phyloP scores from a whole-genome alignment of 2,888 invertebrate genomes.

The Oxytorus armatus region DNA sequence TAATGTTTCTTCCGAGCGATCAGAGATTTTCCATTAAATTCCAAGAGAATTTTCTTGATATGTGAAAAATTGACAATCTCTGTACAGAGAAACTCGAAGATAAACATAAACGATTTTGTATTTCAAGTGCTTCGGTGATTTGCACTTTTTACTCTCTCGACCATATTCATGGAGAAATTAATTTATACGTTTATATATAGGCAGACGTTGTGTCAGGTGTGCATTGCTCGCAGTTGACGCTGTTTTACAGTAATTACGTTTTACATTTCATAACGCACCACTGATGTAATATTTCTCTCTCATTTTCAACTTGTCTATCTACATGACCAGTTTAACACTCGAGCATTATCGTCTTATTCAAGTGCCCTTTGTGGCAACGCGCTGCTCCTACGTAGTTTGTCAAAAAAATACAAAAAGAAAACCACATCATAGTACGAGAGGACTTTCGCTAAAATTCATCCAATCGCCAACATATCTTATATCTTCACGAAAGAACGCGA shows the following conservation, averaged over 20 bases:
- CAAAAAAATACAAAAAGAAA: conserved; percentile 12
- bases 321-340: conserved; percentile 8
- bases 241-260: conserved; percentile 76
- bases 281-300: conserved; percentile 76
- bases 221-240: conserved; percentile 56
- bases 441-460: conserved; percentile 56
- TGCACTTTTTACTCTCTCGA: too few relatives aligned
- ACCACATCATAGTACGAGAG: conserved; percentile 19
- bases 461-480: conserved; percentile 15
- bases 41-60: too few relatives aligned
- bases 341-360: conserved; percentile 58
- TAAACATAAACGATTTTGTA: too few relatives aligned
- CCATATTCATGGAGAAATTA: too few relatives aligned
- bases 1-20: too few relatives aligned
- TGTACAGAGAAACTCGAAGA: too few relatives aligned
- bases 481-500: neutral
- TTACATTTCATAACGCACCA: conserved; percentile 80
- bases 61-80: too few relatives aligned
- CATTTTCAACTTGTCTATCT: conserved; percentile 19
- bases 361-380: conserved; percentile 61
- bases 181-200: too few relatives aligned
- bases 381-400: conserved; percentile 28
- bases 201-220: conserved; percentile 1
- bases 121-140: too few relatives aligned
- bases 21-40: too few relatives aligned